Evolutionary conservation across 2,888 invertebrate species (phyloP), one percentile per base, ranked within the genome.

Genomic region (Autographa gamma): DNA sequence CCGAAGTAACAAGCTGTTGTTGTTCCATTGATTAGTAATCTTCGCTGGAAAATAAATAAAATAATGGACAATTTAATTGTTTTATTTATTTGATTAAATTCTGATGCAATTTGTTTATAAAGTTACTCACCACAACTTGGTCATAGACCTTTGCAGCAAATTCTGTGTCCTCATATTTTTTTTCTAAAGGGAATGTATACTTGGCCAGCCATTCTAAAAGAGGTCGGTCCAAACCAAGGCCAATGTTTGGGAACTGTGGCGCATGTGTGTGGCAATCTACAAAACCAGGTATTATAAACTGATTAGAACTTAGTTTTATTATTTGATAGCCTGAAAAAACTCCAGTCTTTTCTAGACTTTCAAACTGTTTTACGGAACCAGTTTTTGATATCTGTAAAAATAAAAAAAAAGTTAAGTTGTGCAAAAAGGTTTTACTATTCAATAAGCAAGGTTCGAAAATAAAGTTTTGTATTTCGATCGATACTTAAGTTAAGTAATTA

Each of bases 231-330:
- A 98, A 96, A 0, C 98, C 98, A 14, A 98, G 92, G 0, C 98
- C 99, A 69, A 97, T 95, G 92, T 99, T 98, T 0, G 98, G 98
- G 83, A 98, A 97, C 92, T 99, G 99, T 0, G 98, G 97, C 0
- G 98, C 98, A 94, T 99, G 99, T 13, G 98, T 97, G 89, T 99
- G 99, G 31, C 98, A 97, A 91, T 99, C 99, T 3, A 99, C 96
- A 73, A 99, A 96, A 0, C 99, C 99, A 0, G 99, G 99, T 89
- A 98, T 97, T 16, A 99, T 89, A 86, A 99, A 97, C 91, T 98
- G 97, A 63, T 92, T 91, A 6, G 84, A 69, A 11, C 65, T 75
- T 54, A 95, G 73, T 8, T 85, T 75, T 14, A 89, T 84, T 25
- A 92, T 75, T 71, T 83, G 84, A 76, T 71, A 89, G 56, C 81